Evolutionary conservation across 2,888 invertebrate species (phyloP).

Genomic region (Drosophila kanekoi): DNA sequence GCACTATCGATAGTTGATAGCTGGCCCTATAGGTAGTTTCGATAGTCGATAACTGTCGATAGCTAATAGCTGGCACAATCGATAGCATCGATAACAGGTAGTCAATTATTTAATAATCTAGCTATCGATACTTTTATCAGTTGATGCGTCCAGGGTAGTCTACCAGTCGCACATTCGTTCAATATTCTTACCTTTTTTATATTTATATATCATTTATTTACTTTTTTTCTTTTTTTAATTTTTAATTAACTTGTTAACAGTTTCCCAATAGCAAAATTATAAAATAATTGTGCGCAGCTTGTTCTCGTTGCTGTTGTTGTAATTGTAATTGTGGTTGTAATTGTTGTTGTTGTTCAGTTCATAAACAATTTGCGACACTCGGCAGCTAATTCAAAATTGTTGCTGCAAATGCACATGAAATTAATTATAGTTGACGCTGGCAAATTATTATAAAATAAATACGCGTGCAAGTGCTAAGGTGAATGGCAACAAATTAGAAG

Average conservation of each 20-base stretch:
- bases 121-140: no score
- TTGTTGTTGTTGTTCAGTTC: conserved; percentile 57
- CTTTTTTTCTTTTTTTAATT: conserved; percentile 38
- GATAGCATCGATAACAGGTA: no score
- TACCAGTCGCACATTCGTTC: not conserved
- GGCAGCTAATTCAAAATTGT: conserved; percentile 50
- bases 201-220: conserved; percentile 21
- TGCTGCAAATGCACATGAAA: conserved; percentile 51
- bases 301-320: conserved; percentile 22
- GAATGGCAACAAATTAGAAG: conserved; percentile 64
- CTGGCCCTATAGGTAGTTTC: not conserved
- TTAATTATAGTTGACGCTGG: conserved; percentile 58
- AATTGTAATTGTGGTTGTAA: conserved; percentile 19
- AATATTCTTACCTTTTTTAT: conserved; percentile 8
- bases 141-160: conserved; percentile 5
- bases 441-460: conserved; percentile 66
- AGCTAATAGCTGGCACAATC: no score
- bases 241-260: conserved; percentile 80
- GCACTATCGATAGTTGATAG: not conserved
- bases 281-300: conserved; percentile 57
- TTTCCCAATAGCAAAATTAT: conserved; percentile 67
- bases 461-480: conserved; percentile 68
- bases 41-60: not conserved
- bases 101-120: no score
- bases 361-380: conserved; percentile 73